Percentiles rank a stretch among this genome's conserved stretches.
phyloP scores from a whole-genome alignment of 2,888 invertebrate genomes.

The Tyria jacobaeae region DNA sequence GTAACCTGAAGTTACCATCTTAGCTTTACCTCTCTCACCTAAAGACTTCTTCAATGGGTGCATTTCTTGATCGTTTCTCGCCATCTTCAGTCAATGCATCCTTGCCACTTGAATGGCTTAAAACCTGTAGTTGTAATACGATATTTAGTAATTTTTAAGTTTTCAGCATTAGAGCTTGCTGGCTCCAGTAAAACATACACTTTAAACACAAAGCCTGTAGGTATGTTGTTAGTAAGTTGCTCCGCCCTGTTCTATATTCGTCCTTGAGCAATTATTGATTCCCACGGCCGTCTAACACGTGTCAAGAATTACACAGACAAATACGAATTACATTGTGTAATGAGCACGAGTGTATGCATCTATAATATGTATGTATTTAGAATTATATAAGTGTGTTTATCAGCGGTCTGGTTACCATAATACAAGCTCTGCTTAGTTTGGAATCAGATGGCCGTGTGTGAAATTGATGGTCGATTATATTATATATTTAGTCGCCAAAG shows the following conservation, averaged over 20 bases:
- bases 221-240: conserved; percentile 22
- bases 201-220: conserved; percentile 15
- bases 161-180: conserved; percentile 13
- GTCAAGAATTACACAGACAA: conserved; percentile 26
- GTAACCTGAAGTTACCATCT: too few species aligned
- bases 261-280: conserved; percentile 43
- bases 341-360: too few species aligned
- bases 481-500: neutral
- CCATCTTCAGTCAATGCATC: too few species aligned
- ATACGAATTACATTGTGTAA: conserved; percentile 13
- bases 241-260: conserved; percentile 27
- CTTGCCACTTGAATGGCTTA: too few species aligned
- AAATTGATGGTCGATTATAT: neutral
- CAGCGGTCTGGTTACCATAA: too few species aligned
- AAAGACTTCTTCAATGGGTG: too few species aligned
- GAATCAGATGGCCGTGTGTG: too few species aligned
- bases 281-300: conserved; percentile 25
- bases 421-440: too few species aligned
- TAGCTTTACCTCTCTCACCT: too few species aligned
- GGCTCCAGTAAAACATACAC: conserved; percentile 17
- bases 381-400: too few species aligned
- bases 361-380: too few species aligned
- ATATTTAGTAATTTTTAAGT: neutral
- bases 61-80: too few species aligned
- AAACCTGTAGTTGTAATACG: neutral